A percentile compares a stretch with the other conserved stretches of the same genome.
Evolutionary conservation across 1,140 invertebrate species (phyloP).

Genomic region (Hestina assimilis): DNA sequence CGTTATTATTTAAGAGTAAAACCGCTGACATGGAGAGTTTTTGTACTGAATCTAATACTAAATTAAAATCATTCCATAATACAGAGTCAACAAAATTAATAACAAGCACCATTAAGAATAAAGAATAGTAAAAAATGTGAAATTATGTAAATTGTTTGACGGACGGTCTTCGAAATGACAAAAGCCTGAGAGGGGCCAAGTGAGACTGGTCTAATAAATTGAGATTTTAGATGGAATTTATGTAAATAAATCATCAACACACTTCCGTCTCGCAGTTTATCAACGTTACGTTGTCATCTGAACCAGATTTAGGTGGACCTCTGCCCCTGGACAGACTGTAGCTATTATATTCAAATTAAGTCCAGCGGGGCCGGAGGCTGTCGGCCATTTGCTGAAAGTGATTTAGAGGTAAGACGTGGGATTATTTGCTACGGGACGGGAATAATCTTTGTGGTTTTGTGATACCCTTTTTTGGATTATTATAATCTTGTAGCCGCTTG

Average conservation of each 20-base stretch:
- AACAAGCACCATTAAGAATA: neutral
- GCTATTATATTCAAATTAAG: conserved; percentile 45
- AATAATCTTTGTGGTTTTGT: conserved; percentile 28
- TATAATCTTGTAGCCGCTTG: conserved; percentile 1
- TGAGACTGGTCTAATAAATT: conserved; percentile 19
- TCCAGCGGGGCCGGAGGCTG: conserved; percentile 28
- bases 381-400: conserved; percentile 35
- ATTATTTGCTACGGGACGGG: conserved; percentile 24
- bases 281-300: conserved; percentile 33
- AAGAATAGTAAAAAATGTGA: neutral
- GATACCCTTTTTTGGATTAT: conserved; percentile 22
- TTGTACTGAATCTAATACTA: neutral
- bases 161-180: conserved; percentile 2
- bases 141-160: neutral
- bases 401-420: conserved; percentile 42
- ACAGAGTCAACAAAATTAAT: neutral
- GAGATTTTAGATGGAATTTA: conserved; percentile 21
- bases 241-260: conserved; percentile 40
- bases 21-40: too few relatives aligned
- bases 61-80: neutral
- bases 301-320: conserved; percentile 26
- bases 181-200: neutral
- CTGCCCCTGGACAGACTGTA: conserved; percentile 21
- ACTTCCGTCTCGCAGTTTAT: conserved; percentile 37
- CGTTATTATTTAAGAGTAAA: too few relatives aligned